These are phyloP conservation scores for Chionomys nivalis DNA, from an alignment of 2,113 vertebrate species.

Conservation along the genomic window DNA sequence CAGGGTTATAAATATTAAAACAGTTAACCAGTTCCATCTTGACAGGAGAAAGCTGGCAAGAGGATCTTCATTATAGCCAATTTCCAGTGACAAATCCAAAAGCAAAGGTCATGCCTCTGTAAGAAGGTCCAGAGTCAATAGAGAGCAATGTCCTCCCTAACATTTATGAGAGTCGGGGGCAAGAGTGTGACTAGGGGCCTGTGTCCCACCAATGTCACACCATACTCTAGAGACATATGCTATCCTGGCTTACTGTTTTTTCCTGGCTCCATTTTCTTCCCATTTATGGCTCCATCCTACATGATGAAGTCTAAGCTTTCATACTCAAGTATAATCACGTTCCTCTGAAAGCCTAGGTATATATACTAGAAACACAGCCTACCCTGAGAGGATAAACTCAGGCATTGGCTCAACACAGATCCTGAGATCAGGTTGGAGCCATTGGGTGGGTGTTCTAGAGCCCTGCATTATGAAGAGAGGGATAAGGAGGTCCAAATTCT, in stretches of 20 bases:
- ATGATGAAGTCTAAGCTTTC: neutral
- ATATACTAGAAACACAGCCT: neutral
- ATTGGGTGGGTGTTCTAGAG: neutral
- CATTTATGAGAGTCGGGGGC: neutral
- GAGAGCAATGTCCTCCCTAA: neutral
- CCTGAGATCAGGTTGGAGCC: neutral
- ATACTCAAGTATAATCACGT: neutral
- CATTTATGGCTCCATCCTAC: neutral
- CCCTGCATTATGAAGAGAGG: fast-evolving
- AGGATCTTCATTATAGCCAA: neutral
- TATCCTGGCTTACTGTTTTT: neutral
- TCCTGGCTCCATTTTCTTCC: neutral
- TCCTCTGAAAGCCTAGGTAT: neutral
- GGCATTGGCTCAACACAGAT: neutral
- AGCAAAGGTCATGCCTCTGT: neutral
- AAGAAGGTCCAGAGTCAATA: neutral
- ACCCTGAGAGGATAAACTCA: neutral
- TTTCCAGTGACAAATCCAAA: neutral
- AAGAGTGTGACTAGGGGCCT: neutral
- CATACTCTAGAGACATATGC: neutral
- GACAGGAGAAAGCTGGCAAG: neutral
- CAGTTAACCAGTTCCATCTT: neutral
- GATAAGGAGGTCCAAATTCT: neutral
- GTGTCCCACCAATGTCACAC: fast-evolving
- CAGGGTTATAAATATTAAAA: neutral